Conservation (phyloP, 2,888 invertebrate genomes). For the Sthenelais limicola region DNA sequence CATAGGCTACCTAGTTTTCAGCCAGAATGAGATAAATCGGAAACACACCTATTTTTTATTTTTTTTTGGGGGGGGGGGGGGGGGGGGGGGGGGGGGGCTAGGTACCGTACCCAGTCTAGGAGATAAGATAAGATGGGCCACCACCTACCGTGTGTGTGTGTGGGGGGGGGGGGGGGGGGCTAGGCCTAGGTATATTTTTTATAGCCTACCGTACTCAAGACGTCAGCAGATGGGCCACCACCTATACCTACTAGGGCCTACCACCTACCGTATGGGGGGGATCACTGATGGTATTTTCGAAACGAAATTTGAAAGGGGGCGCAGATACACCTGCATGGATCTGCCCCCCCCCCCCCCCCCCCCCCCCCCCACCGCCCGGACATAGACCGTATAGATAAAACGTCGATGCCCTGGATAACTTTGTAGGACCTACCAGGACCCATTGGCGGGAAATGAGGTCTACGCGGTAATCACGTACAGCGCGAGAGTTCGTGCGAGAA, state of each 20-base stretch:
- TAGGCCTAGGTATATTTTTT: not conserved
- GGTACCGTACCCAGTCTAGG: not conserved
- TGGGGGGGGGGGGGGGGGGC: not conserved
- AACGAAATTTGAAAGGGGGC: no score
- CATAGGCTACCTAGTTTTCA: no score
- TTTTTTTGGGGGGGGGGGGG: not conserved
- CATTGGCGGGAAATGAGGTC: no score
- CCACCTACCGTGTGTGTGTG: not conserved
- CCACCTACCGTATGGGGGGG: no score
- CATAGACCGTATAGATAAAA: not conserved
- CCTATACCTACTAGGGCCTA: conserved; percentile 1
- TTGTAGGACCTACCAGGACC: no score
- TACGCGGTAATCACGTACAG: no score
- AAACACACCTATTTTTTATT: not conserved
- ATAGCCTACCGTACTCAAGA: not conserved
- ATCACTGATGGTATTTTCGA: no score
- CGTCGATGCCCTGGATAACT: no score
- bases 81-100: not conserved
- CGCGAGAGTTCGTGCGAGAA: no score
- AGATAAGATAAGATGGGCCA: not conserved
- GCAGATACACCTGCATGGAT: no score
- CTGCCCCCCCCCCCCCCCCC: not conserved
- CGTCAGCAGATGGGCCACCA: not conserved
- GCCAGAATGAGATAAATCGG: conserved; percentile 9
- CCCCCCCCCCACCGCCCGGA: not conserved